Conservation (phyloP, 2,888 invertebrate genomes). For the Melipona beecheii region DNA sequence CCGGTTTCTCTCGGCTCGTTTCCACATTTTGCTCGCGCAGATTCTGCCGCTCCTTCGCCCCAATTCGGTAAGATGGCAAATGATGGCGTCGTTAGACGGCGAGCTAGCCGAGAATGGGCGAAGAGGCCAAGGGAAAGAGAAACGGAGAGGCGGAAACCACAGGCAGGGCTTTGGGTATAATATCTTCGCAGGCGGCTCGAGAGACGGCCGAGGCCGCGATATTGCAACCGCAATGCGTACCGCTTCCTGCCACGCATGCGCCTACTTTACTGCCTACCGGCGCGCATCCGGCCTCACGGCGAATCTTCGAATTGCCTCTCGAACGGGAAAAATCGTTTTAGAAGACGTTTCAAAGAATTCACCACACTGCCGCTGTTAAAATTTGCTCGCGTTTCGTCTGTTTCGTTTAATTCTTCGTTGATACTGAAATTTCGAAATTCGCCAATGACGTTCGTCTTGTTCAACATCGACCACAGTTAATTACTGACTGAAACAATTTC, state of each 20-base stretch:
- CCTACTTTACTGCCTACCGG: constrained; percentile 63
- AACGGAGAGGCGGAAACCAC: constrained; percentile 45
- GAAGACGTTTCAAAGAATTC: no score
- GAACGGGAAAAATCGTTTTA: background rate
- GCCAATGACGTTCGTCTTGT: no score
- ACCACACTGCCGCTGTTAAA: no score
- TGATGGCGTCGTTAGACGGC: constrained; percentile 51
- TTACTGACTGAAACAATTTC: no score
- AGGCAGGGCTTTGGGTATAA: constrained; percentile 69
- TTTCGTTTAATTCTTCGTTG: no score
- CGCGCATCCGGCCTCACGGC: constrained; percentile 70
- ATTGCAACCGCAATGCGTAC: constrained; percentile 83
- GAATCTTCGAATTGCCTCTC: constrained; percentile 7
- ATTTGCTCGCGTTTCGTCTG: no score
- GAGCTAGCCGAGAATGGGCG: background rate
- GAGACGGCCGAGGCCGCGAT: constrained; percentile 72
- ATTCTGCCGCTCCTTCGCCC: background rate
- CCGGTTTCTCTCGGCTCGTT: background rate
- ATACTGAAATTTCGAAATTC: no score
- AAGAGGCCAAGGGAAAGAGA: constrained; percentile 21
- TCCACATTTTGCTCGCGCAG: background rate
- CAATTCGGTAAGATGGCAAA: constrained; percentile 49
- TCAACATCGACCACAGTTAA: no score
- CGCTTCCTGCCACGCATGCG: constrained; percentile 75
- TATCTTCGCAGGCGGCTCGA: constrained; percentile 65